Conservation (phyloP, 92 coral and sea anemone species). For the Bergia sp. region DNA sequence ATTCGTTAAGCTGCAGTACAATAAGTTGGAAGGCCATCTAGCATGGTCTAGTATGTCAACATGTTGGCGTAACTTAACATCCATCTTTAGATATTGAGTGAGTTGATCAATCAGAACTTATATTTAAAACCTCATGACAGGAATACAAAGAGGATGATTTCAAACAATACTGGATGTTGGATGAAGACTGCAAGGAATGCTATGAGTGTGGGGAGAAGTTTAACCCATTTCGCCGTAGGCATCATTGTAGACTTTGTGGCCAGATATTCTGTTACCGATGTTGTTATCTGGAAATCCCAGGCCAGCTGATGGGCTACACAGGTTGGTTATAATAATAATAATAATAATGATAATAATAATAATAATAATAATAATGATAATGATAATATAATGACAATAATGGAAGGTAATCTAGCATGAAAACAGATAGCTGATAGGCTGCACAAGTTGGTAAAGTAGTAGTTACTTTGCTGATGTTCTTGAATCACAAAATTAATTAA, state of each 20-base stretch:
- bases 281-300: constrained; percentile 92
- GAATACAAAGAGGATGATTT: constrained; percentile 75
- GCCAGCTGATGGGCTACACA: constrained; percentile 89
- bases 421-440: constrained; percentile 69
- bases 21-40: neutral
- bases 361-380: no score
- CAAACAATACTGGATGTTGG: constrained; percentile 99
- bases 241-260: constrained; percentile 98
- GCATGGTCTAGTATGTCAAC: neutral
- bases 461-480: no score
- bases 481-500: no score
- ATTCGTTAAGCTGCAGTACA: neutral
- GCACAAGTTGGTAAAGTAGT: constrained; percentile 61
- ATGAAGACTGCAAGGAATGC: constrained; percentile 94
- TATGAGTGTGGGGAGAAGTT: constrained; percentile 97
- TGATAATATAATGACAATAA: no score
- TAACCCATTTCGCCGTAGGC: constrained; percentile 94
- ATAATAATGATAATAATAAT: no score
- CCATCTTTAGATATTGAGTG: no score
- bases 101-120: neutral
- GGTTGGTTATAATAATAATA: constrained; percentile 50
- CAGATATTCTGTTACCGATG: constrained; percentile 96
- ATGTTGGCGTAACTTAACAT: neutral
- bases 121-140: neutral
- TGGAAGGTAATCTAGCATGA: no score